Conservation (phyloP, 2,113 vertebrate genomes). For the Tamias sibiricus region DNA sequence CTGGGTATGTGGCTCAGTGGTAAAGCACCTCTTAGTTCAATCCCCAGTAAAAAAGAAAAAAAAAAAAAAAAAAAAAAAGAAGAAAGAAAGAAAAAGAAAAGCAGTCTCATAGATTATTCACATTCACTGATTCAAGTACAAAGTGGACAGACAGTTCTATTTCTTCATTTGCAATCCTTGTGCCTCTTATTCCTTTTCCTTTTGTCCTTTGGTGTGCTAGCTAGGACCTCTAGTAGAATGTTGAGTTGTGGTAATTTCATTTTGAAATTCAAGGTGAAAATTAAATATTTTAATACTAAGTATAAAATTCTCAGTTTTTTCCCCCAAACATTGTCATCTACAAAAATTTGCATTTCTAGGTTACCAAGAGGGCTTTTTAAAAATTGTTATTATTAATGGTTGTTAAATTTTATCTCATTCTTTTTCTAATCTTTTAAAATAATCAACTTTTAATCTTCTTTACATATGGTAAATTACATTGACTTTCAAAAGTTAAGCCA, state of each 20-base stretch:
- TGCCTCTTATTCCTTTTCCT: not conserved
- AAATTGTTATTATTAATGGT: not conserved
- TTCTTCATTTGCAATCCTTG: not conserved
- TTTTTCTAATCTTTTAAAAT: conserved; percentile 19
- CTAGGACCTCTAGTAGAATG: not conserved
- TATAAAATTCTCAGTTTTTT: not conserved
- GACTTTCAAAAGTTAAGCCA: conserved; percentile 8
- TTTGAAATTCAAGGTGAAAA: not conserved
- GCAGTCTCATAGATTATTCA: not conserved
- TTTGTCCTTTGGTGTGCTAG: not conserved
- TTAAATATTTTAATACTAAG: not conserved
- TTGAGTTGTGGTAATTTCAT: not conserved
- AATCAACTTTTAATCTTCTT: not conserved
- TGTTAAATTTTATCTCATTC: conserved; percentile 4
- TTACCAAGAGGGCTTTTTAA: not conserved
- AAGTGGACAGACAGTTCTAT: not conserved
- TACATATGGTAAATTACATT: not conserved
- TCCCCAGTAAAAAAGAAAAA: no score
- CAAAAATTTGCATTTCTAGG: conserved; percentile 1
- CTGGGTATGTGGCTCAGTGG: no score
- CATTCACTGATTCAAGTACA: not conserved
- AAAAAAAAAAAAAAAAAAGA: no score
- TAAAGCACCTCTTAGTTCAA: no score
- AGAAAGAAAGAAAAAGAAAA: not conserved
- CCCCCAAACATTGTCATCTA: conserved; percentile 1